phyloP scores from a whole-genome alignment of 2,888 invertebrate genomes.

The Homarus gammarus region DNA sequence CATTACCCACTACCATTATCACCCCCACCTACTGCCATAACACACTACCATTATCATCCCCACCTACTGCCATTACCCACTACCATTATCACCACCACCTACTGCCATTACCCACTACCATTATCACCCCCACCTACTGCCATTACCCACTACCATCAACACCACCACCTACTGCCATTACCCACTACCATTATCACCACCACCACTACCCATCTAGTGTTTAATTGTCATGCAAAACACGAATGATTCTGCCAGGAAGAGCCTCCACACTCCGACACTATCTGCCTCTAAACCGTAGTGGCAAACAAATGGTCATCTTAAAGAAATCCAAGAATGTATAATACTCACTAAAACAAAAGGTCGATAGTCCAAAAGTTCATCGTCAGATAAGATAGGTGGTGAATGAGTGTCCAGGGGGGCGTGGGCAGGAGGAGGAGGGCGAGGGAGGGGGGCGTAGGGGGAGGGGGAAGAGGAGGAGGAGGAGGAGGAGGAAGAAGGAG shows the following conservation, averaged over 20 bases:
- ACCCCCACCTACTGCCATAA: too few relatives aligned
- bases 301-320: neutral
- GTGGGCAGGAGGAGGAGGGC: neutral
- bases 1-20: too few relatives aligned
- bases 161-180: neutral
- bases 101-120: too few relatives aligned
- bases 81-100: neutral
- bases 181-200: too few relatives aligned
- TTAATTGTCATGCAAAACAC: too few relatives aligned
- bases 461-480: neutral
- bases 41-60: too few relatives aligned
- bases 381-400: neutral
- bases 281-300: neutral
- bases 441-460: too few relatives aligned
- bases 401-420: neutral
- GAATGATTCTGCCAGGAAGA: too few relatives aligned
- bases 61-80: neutral
- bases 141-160: neutral
- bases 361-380: neutral
- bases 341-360: neutral
- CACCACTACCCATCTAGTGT: neutral
- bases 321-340: conserved; percentile 14
- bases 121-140: neutral
- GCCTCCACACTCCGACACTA: neutral
- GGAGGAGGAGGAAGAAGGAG: too few relatives aligned